phyloP scores from a whole-genome alignment of 2,888 invertebrate genomes.

The Minunthozetes semirufus region DNA sequence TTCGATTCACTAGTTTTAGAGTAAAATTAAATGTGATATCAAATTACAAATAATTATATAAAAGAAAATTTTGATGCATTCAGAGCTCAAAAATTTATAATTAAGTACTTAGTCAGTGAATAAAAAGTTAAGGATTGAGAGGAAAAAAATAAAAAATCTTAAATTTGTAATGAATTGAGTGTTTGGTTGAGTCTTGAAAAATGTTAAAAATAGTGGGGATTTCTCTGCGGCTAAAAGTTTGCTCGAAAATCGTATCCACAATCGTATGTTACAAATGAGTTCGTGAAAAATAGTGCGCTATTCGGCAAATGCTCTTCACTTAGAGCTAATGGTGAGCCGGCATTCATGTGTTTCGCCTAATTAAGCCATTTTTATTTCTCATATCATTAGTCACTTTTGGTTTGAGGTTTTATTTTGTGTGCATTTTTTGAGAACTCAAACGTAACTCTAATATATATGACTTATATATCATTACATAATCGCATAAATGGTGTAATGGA shows the following conservation, averaged over 20 bases:
- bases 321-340: neutral
- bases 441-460: neutral
- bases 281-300: neutral
- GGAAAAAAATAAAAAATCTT: neutral
- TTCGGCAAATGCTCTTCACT: neutral
- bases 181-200: neutral
- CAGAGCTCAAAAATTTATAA: neutral
- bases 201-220: neutral
- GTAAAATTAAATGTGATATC: neutral
- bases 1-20: neutral
- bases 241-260: neutral
- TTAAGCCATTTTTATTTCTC: constrained; percentile 26
- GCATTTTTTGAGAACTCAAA: neutral
- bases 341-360: constrained; percentile 29
- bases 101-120: neutral
- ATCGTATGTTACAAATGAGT: neutral
- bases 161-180: neutral
- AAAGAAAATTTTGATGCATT: neutral
- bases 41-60: constrained; percentile 3
- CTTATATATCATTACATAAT: neutral
- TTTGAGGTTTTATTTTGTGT: neutral
- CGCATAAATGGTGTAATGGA: neutral
- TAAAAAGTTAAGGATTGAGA: neutral
- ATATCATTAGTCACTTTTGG: constrained; percentile 24
- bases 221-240: neutral